Conservation (phyloP, 2,888 invertebrate species). For the Ellobium chinense region DNA sequence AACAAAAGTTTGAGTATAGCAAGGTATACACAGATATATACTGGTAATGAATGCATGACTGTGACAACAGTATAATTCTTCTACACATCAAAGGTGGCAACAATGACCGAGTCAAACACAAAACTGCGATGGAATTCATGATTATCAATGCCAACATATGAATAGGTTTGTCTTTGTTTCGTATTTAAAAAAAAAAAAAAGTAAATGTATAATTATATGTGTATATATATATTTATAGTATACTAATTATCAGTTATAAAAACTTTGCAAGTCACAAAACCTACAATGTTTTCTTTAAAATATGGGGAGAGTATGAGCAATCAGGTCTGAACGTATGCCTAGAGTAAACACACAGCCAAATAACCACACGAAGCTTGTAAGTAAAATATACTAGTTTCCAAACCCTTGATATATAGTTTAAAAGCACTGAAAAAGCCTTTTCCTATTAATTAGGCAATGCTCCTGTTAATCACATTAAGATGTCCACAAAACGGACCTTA, state of each 20-base stretch:
- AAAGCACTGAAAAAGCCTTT: too few species aligned
- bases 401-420: not conserved
- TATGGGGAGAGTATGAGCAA: slow-evolving; percentile 20
- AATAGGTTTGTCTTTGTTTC: not conserved
- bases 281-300: too few species aligned
- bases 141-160: slow-evolving; percentile 24
- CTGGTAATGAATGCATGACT: not conserved
- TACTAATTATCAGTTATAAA: too few species aligned
- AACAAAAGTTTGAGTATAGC: not conserved
- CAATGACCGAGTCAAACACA: not conserved
- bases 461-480: too few species aligned
- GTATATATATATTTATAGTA: not conserved
- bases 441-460: too few species aligned
- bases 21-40: not conserved
- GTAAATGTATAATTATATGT: too few species aligned
- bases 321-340: not conserved
- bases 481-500: too few species aligned
- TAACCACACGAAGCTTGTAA: not conserved
- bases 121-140: slow-evolving; percentile 28
- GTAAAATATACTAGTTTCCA: not conserved
- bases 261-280: too few species aligned
- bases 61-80: not conserved
- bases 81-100: not conserved
- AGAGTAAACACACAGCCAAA: slow-evolving; percentile 9
- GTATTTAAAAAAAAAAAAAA: too few species aligned